Evolutionary conservation across 2,888 invertebrate genomes (phyloP), one percentile per base, ranked within the genome.

Genomic region (Dryocosmus kuriphilus): DNA sequence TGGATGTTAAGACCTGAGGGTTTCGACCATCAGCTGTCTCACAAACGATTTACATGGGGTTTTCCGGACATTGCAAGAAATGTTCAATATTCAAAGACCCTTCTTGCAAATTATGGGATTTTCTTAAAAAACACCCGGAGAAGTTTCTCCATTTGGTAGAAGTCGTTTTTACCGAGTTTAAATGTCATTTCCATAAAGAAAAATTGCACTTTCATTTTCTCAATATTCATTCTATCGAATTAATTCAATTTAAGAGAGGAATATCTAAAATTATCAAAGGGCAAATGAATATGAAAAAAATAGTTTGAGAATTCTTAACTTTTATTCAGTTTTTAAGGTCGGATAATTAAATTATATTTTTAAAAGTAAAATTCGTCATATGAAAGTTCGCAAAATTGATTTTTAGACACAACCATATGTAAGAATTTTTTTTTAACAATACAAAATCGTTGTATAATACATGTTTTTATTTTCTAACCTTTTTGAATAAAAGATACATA

Each of bases 11-110:
- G 63, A n/a, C 19, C 9, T 8, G 11, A 38, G 22, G 22, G 8
- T 63, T 32, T 19, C 9, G 35, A 63, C 63, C 63, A 14, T 14
- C 63, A 63, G 35, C 63, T 35, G 35, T 63, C 63, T 35, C 35
- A 35, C 35, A 63, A 8, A 2, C 3, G 63, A 35, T 63, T 63
- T 32, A 11, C n/a, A 35, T 35, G 6, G 19, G 8, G 2, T 9
- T 61, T 61, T 32, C 30, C 8, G 8, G 19, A 24, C 9, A 63
- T 35, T 5, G 63, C n/a, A 63, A 19, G n/a, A 63, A 61, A 24
- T 24, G 24, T 57, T 57, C 57, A 16, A 57, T 57, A 57, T 57
- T 27, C 57, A 14, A 14, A 16, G 27, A 22, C 24, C 6, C 6
- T 24, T 27, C 24, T 11, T 6, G 60, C 11, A 27, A 27, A 27